These are phyloP conservation scores for Philopedon plagiatum DNA, from an alignment of 2,888 invertebrate genomes.

Conservation along the genomic window DNA sequence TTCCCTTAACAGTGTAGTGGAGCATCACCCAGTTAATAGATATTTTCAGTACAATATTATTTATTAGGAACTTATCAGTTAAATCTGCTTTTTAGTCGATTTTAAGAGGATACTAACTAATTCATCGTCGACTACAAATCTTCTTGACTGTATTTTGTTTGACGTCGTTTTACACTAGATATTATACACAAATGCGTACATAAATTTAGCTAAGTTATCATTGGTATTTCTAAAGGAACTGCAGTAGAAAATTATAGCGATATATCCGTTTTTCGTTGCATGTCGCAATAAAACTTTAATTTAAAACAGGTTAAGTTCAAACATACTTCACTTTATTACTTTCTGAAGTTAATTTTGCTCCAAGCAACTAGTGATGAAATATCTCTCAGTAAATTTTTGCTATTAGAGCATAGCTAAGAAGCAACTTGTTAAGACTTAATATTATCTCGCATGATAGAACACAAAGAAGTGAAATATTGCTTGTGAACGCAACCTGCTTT, in stretches of 20 bases:
- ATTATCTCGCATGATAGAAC: slow-evolving; percentile 24
- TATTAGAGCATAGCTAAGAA: background rate
- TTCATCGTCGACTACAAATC: too few species aligned
- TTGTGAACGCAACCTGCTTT: slow-evolving; percentile 1
- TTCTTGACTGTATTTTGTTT: too few species aligned
- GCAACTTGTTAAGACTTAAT: slow-evolving; percentile 21
- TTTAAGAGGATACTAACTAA: too few species aligned
- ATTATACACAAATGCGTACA: too few species aligned
- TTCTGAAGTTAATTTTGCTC: slow-evolving; percentile 17
- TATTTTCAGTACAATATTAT: too few species aligned
- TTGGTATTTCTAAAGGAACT: background rate
- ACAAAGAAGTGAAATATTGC: slow-evolving; percentile 21
- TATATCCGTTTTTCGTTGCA: background rate
- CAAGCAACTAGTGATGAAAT: slow-evolving; percentile 33
- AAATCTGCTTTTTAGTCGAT: too few species aligned
- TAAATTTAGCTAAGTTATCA: too few species aligned
- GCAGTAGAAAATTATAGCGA: background rate
- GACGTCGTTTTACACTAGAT: too few species aligned
- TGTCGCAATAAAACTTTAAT: slow-evolving; percentile 1
- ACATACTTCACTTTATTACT: slow-evolving; percentile 18
- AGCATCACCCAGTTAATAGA: too few species aligned
- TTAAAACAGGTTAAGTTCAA: background rate
- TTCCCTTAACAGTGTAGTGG: too few species aligned
- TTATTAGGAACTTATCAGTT: too few species aligned
- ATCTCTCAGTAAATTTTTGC: slow-evolving; percentile 5